Conservation (phyloP, 1,140 invertebrate genomes). For the Bombus soroeensis region DNA sequence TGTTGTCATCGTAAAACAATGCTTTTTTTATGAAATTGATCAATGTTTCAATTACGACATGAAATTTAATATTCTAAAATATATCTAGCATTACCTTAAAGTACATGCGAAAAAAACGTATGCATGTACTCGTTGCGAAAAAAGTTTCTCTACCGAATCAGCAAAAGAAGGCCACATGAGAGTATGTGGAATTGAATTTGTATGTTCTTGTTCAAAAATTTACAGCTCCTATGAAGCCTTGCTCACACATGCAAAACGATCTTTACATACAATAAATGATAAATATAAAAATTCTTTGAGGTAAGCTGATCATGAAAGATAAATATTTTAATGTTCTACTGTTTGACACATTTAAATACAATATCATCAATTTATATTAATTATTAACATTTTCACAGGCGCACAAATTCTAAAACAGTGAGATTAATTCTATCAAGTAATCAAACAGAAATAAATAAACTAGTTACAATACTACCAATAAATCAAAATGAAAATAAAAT, state of each 20-base stretch:
- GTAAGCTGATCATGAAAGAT: constrained; percentile 59
- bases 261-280: constrained; percentile 79
- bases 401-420: constrained; percentile 48
- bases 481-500: constrained; percentile 31
- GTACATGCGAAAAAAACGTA: constrained; percentile 84
- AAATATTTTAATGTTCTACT: background rate
- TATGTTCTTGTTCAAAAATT: constrained; percentile 82
- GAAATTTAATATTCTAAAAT: constrained; percentile 11
- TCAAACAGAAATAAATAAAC: constrained; percentile 49
- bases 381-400: constrained; percentile 37
- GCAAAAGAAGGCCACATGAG: constrained; percentile 81
- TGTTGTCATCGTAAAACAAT: background rate
- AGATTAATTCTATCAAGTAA: constrained; percentile 28
- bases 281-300: constrained; percentile 75
- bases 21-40: background rate
- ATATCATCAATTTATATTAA: constrained; percentile 29
- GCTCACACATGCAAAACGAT: constrained; percentile 84
- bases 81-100: constrained; percentile 85
- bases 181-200: constrained; percentile 83
- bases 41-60: background rate
- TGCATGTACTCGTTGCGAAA: constrained; percentile 82
- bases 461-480: constrained; percentile 69
- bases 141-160: constrained; percentile 84
- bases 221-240: constrained; percentile 84
- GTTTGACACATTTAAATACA: background rate